Evolutionary conservation across 2,797 vertebrate genomes (phyloP), one percentile per base, ranked within the genome.

Genomic region (Tinamus major): DNA sequence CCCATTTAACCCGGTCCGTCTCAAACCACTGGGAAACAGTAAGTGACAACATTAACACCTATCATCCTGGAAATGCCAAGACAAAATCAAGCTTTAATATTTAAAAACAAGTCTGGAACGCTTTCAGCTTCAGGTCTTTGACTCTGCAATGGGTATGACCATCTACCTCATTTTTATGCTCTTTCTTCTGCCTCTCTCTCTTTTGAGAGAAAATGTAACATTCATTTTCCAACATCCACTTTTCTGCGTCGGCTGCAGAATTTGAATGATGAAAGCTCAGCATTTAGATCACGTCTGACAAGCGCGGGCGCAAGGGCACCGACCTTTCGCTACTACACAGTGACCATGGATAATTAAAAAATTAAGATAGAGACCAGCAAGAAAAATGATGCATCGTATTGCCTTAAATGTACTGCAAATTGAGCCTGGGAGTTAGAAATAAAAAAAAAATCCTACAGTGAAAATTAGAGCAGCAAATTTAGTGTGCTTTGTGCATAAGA

Each of bases 341-440:
- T 33, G 35, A 39, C 29, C 48, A 29, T 2, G 29, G 12, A 27
- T 56, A 49, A 67, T 18, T n/a, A 31, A 61, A 87, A 59, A 69
- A 75, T 9, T 21, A 69, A 69, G 46, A 64, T 18, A 26, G 15
- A 77, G 59, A 58, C 27, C 29, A 65, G 42, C 7, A 61, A n/a
- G 39, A 21, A 55, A 62, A 68, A n/a, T 0, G 55, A 68, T 16
- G 12, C 23, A 68, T 41, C 37, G 0, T 6, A n/a, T 24, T 20
- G 35, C 55, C 31, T 9, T 9, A 29, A 49, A 42, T 4, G 4
- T 31, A 3, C 4, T 7, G 14, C 0, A 5, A 15, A 3, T 26
- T 10, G 53, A 55, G 53, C 14, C 51, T 53, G 48, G n/a, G 6
- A 8, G 41, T 3, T 13, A 72, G 46, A 79, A 59, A 27, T 21